Base-by-base conservation (phyloP, 1,140 invertebrate genomes). In the Stegodyphus dumicola region DNA sequence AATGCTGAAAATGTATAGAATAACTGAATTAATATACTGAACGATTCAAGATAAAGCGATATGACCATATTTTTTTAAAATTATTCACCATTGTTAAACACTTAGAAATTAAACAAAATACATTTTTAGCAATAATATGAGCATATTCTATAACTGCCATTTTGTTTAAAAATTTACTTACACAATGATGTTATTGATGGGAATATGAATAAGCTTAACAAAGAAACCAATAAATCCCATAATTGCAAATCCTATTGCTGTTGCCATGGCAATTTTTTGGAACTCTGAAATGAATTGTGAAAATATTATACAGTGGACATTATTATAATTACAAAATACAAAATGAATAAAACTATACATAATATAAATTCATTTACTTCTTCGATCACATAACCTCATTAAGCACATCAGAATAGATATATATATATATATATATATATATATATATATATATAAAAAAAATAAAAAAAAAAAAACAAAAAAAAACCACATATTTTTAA, bases 221-320 rank as follows among this genome's bases (percentile, higher is more conserved):
- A 99, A 99, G 92, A 99, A 99, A 88, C 98, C 98, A 91, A 99
- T 99, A 91, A 99, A 99, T 71, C 99, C 99, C 99, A 99, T 99
- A 90, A 99, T 99, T 89, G 96, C 98, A 92, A 99, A 99, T 74
- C 98, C 99, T 90, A 99, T 99, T 0, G 98, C 99, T 87, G 99
- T 99, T 65, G 99, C 99, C 89, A 99, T 95, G 17, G 98, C 98
- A 91, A 99, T 99, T 92, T 99, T 99, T 91, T 99, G 98, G 91
- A 99, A 99, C 92, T 99, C 98, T 98, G 93, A 80, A 94, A 93
- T 80, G 86, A 89, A 90, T 90, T 70, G 2, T 86, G 13, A 71
- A 65, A 18, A 60, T 60, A 10, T 10, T 10, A 9, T 15, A 60
- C 56, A 9, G 15, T 60, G 9, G 9, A 60, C 2, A 60, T 10